Evolutionary conservation across 2,113 vertebrate genomes (phyloP).

Genomic region (Anolis sagrei): DNA sequence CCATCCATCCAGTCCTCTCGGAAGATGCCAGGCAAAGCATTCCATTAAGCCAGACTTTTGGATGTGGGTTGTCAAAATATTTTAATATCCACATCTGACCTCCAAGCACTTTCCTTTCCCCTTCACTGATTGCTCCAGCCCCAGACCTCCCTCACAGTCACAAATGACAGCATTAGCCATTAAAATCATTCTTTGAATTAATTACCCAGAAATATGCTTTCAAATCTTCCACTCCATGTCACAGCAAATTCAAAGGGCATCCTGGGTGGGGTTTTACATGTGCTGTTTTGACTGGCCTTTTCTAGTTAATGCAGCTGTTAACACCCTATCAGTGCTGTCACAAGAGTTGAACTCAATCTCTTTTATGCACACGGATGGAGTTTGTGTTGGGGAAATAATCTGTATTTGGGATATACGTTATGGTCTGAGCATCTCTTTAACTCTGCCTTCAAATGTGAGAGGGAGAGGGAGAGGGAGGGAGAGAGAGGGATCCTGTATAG

Average conservation of each 20-base stretch:
- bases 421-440: no score
- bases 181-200: conserved; percentile 74
- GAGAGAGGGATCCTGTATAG: no score
- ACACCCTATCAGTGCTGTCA: not conserved
- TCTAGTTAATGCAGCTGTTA: conserved; percentile 52
- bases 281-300: conserved; percentile 56
- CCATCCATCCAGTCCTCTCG: conserved; percentile 63
- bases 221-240: conserved; percentile 71
- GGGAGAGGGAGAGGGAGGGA: not conserved
- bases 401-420: conserved; percentile 12
- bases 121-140: conserved; percentile 60
- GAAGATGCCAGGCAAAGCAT: conserved; percentile 65
- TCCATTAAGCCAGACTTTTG: conserved; percentile 71
- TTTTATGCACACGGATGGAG: not conserved
- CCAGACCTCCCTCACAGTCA: conserved; percentile 64
- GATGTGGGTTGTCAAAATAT: conserved; percentile 75
- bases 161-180: conserved; percentile 72
- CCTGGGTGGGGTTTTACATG: conserved; percentile 62
- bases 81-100: conserved; percentile 68
- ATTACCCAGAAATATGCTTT: conserved; percentile 74
- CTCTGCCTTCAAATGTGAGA: no score
- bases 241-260: conserved; percentile 71
- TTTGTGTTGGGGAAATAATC: not conserved
- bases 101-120: conserved; percentile 63
- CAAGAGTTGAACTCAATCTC: not conserved